These are phyloP conservation scores for Oncorhynchus gorbuscha DNA, from an alignment of 2,113 vertebrate genomes.

Conservation along the genomic window DNA sequence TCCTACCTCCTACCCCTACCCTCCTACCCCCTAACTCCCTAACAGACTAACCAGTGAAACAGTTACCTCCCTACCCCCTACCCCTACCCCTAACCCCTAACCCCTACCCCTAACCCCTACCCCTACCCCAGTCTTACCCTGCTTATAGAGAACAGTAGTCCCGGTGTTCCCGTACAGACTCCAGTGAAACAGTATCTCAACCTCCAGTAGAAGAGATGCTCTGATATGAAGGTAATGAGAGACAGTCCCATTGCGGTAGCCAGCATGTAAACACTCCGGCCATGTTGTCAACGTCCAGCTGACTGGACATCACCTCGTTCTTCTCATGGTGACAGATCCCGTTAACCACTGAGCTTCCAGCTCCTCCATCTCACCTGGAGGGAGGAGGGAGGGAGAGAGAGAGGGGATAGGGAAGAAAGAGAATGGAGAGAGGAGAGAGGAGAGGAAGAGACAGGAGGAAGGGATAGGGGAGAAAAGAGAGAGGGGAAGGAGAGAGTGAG, in stretches of 20 bases:
- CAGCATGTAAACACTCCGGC: slow-evolving; percentile 98
- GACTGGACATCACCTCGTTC: slow-evolving; percentile 99
- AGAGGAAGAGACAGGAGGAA: not conserved
- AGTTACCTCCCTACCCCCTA: too few species aligned
- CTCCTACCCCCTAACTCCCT: too few species aligned
- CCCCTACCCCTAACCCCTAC: too few species aligned
- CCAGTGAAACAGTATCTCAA: slow-evolving; percentile 97
- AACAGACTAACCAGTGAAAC: too few species aligned
- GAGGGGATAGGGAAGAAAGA: not conserved
- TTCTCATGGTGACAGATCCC: slow-evolving; percentile 98
- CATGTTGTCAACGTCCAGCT: slow-evolving; percentile 99
- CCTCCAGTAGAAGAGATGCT: slow-evolving; percentile 98
- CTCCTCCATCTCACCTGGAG: slow-evolving; percentile 96
- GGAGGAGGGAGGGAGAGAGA: not conserved
- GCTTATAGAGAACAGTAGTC: slow-evolving; percentile 93
- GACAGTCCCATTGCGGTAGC: slow-evolving; percentile 97
- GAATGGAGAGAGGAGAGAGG: not conserved
- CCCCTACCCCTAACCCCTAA: too few species aligned
- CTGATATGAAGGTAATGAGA: slow-evolving; percentile 96
- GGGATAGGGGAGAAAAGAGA: too few species aligned
- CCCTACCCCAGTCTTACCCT: slow-evolving; percentile 82
- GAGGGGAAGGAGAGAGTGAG: too few species aligned
- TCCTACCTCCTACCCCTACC: too few species aligned
- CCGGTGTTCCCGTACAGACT: slow-evolving; percentile 86
- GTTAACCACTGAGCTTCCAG: slow-evolving; percentile 97